Conservation (phyloP, 35 echinoderm and acorn worm genomes). For the Strongylocentrotus purpuratus region DNA sequence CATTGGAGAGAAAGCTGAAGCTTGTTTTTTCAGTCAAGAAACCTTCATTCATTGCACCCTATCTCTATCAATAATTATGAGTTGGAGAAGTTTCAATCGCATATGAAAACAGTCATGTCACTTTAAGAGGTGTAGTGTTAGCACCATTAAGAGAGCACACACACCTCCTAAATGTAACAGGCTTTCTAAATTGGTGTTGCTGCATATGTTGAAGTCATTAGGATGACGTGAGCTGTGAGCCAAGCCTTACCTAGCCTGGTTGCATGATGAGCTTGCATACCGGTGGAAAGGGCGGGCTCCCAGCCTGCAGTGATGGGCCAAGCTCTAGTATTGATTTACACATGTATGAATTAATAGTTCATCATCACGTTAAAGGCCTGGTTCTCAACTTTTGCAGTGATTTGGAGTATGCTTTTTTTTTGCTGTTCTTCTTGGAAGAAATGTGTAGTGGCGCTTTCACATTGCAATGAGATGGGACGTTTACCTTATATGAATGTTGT, state of each 20-base stretch:
- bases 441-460: too few species aligned
- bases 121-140: not conserved
- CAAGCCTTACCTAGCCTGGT: not conserved
- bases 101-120: not conserved
- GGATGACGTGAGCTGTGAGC: constrained; percentile 25
- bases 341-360: constrained; percentile 39
- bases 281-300: constrained; percentile 4
- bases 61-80: not conserved
- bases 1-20: too few species aligned
- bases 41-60: not conserved
- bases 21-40: too few species aligned
- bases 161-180: not conserved
- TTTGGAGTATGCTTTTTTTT: not conserved
- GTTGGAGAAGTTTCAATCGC: not conserved
- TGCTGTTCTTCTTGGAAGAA: not conserved
- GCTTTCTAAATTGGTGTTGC: not conserved
- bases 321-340: constrained; percentile 32
- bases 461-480: too few species aligned
- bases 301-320: not conserved
- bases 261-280: constrained; percentile 8
- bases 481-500: too few species aligned
- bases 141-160: not conserved
- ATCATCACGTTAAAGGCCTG: constrained; percentile 14
- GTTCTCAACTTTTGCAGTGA: not conserved
- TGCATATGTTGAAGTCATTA: constrained; percentile 38